A percentile compares a stretch with the other conserved stretches of the same genome.
Evolutionary conservation across 2,888 invertebrate species (phyloP).

Genomic region (Eumacrocentrus americanus): DNA sequence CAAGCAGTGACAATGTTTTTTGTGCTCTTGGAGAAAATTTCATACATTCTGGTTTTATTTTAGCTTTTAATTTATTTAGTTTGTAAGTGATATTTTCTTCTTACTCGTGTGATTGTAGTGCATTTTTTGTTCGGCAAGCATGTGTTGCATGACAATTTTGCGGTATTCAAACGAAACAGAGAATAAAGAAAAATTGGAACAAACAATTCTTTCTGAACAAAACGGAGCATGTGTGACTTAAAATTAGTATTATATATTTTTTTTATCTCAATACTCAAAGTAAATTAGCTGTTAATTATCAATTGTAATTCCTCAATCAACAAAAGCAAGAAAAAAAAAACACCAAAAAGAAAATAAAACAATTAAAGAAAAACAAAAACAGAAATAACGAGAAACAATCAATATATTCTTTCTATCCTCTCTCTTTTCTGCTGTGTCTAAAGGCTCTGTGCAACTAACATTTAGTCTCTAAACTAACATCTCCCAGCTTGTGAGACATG

Average conservation of each 20-base stretch:
- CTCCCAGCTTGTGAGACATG: not conserved
- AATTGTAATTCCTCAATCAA: not conserved
- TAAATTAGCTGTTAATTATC: not conserved
- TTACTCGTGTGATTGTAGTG: not conserved
- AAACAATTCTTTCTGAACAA: not conserved
- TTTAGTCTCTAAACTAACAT: not conserved
- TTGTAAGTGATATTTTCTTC: not conserved
- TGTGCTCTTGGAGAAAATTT: not conserved
- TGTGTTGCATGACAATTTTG: not conserved
- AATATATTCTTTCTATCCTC: not conserved
- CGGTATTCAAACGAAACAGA: not conserved
- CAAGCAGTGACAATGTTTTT: not conserved
- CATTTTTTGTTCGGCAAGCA: not conserved
- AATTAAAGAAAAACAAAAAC: not conserved
- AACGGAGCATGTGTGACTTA: not conserved
- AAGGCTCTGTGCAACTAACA: not conserved
- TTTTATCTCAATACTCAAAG: not conserved
- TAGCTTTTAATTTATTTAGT: not conserved
- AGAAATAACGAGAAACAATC: not conserved
- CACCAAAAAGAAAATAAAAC: not conserved
- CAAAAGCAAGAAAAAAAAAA: not conserved
- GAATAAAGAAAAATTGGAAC: not conserved
- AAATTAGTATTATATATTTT: not conserved
- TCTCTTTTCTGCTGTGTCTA: not conserved
- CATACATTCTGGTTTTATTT: too few species aligned